Evolutionary conservation across 2,888 invertebrate genomes (phyloP), one percentile per base, ranked within the genome.

Genomic region (Morpho deidamia): DNA sequence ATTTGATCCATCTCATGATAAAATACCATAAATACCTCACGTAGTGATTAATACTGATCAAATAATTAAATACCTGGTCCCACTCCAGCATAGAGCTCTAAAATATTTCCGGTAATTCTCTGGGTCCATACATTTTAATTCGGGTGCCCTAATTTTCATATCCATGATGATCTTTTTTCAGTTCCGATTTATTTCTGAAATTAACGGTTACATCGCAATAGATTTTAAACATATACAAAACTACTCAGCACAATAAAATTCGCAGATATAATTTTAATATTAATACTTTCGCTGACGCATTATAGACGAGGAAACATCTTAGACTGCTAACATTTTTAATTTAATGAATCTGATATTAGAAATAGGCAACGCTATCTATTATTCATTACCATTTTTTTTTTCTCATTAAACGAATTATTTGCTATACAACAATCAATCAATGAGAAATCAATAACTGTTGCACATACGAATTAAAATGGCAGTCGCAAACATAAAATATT

Each of bases 121-220:
- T n/a, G 86, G 83, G 53, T 86, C 86, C 85, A 89, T 76, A 56
- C 82, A 87, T 71, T 71, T 72, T 56, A 87, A 61, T 67, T 89
- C 89, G 0, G 83, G 81, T 49, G 76, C 71, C 63, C 75, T 76
- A 65, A 77, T 75, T 59, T 66, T 76, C 51, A 69, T 63, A 55
- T 76, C 73, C 79, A 83, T 81, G 55, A 23, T 74, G 51, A 44
- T 48, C 12, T 44, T 23, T 48, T 44, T 48, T 41, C 64, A 71
- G 11, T 12, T 11, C 9, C 12, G 34, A 7, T 23, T 51, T 55
- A 60, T 49, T 39, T 41, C 61, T 61, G 59, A 51, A 59, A 59
- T 55, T 49, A 8, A 14, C 11, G 43, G 38, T 56, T 42, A 35
- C n/a, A 37, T 11, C 14, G 39, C 47, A 23, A 42, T 7, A 23